A percentile compares a stretch with the other conserved stretches of the same genome.
These are phyloP conservation scores for Octomys mimax DNA, from an alignment of 2,797 vertebrate genomes.

Conservation along the genomic window DNA sequence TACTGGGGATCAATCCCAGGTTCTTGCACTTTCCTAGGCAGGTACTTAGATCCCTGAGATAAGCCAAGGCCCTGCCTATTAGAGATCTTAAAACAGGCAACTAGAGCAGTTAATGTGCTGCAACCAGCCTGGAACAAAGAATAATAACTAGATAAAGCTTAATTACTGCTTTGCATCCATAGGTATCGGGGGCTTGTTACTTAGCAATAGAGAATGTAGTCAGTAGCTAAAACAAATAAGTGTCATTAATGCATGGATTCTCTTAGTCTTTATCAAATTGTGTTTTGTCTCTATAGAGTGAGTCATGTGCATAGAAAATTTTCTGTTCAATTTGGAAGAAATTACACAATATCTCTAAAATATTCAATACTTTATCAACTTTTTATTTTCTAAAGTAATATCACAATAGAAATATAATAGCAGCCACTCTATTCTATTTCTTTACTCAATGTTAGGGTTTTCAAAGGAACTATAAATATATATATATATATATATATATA, in stretches of 20 bases:
- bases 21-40: no score
- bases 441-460: background rate
- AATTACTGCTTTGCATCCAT: background rate
- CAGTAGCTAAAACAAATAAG: background rate
- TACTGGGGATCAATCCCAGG: no score
- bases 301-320: background rate
- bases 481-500: background rate
- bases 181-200: background rate
- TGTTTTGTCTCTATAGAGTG: background rate
- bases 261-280: background rate
- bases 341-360: background rate
- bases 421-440: background rate
- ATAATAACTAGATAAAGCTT: background rate
- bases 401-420: background rate
- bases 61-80: no score
- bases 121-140: background rate
- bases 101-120: background rate
- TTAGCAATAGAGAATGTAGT: background rate
- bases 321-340: background rate
- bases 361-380: background rate
- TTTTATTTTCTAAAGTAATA: background rate
- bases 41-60: no score
- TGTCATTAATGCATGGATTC: background rate
- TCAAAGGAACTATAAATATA: background rate
- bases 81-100: background rate